phyloP scores from a whole-genome alignment of 2,797 vertebrate genomes.

The Xiphophorus birchmanni region DNA sequence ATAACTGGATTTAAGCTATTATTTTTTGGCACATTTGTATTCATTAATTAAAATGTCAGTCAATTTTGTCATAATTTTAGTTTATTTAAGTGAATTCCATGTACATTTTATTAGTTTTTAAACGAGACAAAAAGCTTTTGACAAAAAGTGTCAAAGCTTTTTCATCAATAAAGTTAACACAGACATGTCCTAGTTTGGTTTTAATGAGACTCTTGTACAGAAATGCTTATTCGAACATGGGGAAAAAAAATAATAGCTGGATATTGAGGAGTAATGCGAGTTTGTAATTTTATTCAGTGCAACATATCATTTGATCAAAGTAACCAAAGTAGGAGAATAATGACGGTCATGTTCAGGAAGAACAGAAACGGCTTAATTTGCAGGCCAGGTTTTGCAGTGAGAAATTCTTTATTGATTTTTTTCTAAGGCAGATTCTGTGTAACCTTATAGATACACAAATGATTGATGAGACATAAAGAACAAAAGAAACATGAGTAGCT shows the following conservation, averaged over 20 bases:
- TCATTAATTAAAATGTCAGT: background rate
- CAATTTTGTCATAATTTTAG: background rate
- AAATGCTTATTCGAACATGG: background rate
- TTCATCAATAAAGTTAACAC: background rate
- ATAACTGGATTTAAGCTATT: background rate
- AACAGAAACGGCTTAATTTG: background rate
- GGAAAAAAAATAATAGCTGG: background rate
- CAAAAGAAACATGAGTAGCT: background rate
- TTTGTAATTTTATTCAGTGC: background rate
- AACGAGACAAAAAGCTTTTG: background rate
- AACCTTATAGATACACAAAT: background rate
- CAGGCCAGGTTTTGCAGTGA: background rate
- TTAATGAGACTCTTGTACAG: background rate
- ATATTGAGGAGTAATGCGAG: background rate
- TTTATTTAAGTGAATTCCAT: background rate
- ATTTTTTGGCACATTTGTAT: background rate
- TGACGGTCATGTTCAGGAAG: background rate
- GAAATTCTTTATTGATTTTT: background rate
- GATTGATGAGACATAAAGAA: background rate
- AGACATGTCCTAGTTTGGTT: background rate
- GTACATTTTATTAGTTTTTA: background rate
- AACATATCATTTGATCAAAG: background rate
- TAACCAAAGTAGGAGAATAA: background rate
- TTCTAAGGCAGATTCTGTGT: background rate
- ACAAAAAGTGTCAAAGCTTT: background rate